These are phyloP conservation scores for Drosophila hydei DNA, from an alignment of 1,140 invertebrate genomes.

Conservation along the genomic window DNA sequence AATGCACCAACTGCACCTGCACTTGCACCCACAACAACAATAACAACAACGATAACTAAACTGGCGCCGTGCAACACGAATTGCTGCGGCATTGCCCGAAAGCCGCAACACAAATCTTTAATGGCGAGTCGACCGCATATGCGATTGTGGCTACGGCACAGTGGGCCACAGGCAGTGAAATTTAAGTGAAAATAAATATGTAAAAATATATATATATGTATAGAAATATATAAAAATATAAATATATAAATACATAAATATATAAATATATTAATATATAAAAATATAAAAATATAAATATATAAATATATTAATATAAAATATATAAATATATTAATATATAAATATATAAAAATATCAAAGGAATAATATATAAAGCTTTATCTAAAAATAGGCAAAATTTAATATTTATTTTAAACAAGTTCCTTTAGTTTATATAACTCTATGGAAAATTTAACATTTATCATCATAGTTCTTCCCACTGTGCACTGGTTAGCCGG, in stretches of 20 bases:
- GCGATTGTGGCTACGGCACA: slow-evolving; percentile 41
- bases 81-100: slow-evolving; percentile 47
- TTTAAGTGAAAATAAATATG: no score
- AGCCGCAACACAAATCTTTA: slow-evolving; percentile 79
- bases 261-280: no score
- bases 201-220: no score
- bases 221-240: no score
- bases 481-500: slow-evolving; percentile 40
- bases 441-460: no score
- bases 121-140: slow-evolving; percentile 67
- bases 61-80: slow-evolving; percentile 33
- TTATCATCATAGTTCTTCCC: neutral
- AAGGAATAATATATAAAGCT: neutral
- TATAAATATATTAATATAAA: no score
- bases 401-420: no score
- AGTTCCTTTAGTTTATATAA: no score
- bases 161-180: slow-evolving; percentile 12
- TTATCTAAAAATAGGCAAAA: no score
- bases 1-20: slow-evolving; percentile 23
- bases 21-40: slow-evolving; percentile 4
- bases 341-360: neutral
- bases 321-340: neutral
- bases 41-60: neutral
- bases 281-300: no score
- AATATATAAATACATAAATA: no score